phyloP scores from a whole-genome alignment of 2,113 vertebrate species.

The Hemicordylus capensis region DNA sequence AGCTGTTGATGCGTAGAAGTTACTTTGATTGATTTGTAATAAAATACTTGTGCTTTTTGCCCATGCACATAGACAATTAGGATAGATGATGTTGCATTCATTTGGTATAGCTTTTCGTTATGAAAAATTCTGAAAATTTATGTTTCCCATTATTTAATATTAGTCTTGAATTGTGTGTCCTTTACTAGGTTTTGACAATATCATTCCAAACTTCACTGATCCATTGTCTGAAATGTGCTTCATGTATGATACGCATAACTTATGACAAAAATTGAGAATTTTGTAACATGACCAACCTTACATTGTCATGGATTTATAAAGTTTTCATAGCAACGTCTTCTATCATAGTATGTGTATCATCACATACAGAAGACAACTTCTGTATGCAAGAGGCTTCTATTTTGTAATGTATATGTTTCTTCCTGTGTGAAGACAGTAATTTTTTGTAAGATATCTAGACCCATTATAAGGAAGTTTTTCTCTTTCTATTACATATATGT shows the following conservation, averaged over 20 bases:
- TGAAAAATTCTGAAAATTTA: too few relatives aligned
- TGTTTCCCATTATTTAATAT: constrained; percentile 45
- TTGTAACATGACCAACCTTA: too few relatives aligned
- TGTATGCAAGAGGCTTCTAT: constrained; percentile 34
- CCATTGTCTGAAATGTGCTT: constrained; percentile 62
- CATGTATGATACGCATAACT: constrained; percentile 18
- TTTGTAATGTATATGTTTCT: constrained; percentile 40
- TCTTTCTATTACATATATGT: constrained; percentile 44
- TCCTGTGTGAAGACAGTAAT: constrained; percentile 41
- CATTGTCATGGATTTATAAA: constrained; percentile 39
- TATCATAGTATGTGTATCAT: constrained; percentile 20
- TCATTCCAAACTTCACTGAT: constrained; percentile 43
- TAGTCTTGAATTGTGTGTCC: constrained; percentile 58
- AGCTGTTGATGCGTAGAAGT: constrained; percentile 50
- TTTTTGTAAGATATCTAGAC: constrained; percentile 40
- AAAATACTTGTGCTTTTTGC: constrained; percentile 21
- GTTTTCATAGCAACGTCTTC: constrained; percentile 38
- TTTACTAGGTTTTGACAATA: constrained; percentile 16
- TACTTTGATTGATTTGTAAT: constrained; percentile 49
- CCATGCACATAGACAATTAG: constrained; percentile 13
- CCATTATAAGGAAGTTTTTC: constrained; percentile 42
- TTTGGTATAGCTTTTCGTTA: too few relatives aligned
- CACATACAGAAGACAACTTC: constrained; percentile 47
- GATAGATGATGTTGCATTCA: constrained; percentile 40
- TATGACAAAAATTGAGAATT: constrained; percentile 26